Evolutionary conservation across 2,113 vertebrate species (phyloP).

Genomic region (Nothobranchius kuhntae): DNA sequence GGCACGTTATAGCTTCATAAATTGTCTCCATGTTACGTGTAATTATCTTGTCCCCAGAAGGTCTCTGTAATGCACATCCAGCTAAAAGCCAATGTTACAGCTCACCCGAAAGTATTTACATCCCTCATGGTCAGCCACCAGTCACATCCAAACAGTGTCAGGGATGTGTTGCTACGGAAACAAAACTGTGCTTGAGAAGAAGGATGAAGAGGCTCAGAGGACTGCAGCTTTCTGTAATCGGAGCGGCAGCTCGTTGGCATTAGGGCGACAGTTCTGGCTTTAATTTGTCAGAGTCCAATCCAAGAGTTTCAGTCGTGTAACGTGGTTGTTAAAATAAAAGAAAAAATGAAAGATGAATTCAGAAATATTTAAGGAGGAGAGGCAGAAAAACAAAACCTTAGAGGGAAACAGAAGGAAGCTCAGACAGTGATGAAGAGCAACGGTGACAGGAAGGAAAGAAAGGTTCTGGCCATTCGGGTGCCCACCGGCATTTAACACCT

Average conservation of each 20-base stretch:
- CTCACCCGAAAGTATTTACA: neutral
- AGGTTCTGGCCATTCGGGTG: neutral
- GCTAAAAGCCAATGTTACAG: neutral
- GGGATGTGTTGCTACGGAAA: slow-evolving; percentile 55
- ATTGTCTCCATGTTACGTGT: neutral
- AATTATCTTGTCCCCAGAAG: neutral
- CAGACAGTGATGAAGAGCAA: slow-evolving; percentile 20
- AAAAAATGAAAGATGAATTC: neutral
- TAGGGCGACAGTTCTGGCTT: neutral
- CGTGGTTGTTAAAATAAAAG: neutral
- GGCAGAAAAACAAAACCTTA: neutral
- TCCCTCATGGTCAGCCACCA: slow-evolving; percentile 6
- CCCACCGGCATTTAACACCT: slow-evolving; percentile 9
- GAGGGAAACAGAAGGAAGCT: slow-evolving; percentile 15
- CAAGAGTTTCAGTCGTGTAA: neutral
- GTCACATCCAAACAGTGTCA: slow-evolving; percentile 19
- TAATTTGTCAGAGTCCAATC: slow-evolving; percentile 6
- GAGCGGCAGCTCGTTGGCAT: neutral
- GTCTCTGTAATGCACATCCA: neutral
- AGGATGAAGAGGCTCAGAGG: slow-evolving; percentile 15
- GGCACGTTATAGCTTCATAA: neutral
- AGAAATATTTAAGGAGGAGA: neutral
- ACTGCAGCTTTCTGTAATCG: slow-evolving; percentile 14
- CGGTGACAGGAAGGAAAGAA: slow-evolving; percentile 28
- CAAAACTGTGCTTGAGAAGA: slow-evolving; percentile 30